These are phyloP conservation scores for Aplocera efformata DNA, from an alignment of 2,888 invertebrate genomes.

Conservation along the genomic window DNA sequence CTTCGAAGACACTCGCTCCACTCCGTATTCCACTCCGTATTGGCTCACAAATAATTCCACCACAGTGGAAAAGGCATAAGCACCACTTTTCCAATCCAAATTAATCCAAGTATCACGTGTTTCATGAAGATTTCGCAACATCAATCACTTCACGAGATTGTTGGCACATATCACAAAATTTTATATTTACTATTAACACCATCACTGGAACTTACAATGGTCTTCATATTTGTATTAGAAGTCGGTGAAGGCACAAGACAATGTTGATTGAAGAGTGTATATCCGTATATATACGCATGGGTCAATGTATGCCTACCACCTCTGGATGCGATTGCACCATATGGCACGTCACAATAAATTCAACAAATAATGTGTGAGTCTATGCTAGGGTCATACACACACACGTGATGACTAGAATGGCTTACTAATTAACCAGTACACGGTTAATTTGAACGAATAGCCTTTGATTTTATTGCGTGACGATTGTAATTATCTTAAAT, in stretches of 20 bases:
- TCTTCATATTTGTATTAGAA: slow-evolving; percentile 70
- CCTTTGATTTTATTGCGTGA: slow-evolving; percentile 1
- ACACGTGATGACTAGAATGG: slow-evolving; percentile 43
- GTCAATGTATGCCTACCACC: slow-evolving; percentile 67
- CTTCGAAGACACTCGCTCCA: too few species aligned
- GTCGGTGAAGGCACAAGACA: slow-evolving; percentile 68
- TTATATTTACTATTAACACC: slow-evolving; percentile 38
- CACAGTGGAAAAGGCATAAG: too few species aligned
- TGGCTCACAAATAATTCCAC: too few species aligned
- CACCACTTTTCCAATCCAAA: not conserved
- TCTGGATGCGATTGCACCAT: slow-evolving; percentile 68
- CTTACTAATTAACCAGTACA: slow-evolving; percentile 24
- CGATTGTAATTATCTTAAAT: too few species aligned
- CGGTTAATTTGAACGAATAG: slow-evolving; percentile 10
- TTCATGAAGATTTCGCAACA: not conserved
- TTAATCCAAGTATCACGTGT: not conserved
- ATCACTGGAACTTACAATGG: slow-evolving; percentile 71
- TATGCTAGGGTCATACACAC: slow-evolving; percentile 41
- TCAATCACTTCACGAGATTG: slow-evolving; percentile 18
- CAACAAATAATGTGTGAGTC: slow-evolving; percentile 57
- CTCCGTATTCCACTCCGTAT: too few species aligned
- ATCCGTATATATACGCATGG: slow-evolving; percentile 73
- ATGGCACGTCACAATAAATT: slow-evolving; percentile 62
- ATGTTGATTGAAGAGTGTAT: slow-evolving; percentile 67
- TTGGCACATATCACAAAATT: slow-evolving; percentile 28